These are phyloP conservation scores for Pseudococcus viburni DNA, from an alignment of 2,888 invertebrate species.

Conservation along the genomic window DNA sequence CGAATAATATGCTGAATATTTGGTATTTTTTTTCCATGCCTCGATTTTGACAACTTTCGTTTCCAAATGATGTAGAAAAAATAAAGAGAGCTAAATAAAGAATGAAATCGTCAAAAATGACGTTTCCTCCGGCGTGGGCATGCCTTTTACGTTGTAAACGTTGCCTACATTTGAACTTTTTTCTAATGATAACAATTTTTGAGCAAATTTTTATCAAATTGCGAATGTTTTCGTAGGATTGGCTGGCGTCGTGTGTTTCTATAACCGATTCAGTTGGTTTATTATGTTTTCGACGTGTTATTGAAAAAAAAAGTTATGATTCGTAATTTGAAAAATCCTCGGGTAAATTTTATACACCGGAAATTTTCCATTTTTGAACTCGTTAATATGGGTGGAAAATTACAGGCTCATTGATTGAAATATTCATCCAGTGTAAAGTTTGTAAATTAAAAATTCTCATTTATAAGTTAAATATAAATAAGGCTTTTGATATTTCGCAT, in stretches of 20 bases:
- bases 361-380: neutral
- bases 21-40: neutral
- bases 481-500: neutral
- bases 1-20: slow-evolving; percentile 24
- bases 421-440: neutral
- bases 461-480: neutral
- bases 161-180: neutral
- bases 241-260: no score
- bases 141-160: neutral
- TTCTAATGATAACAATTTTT: neutral
- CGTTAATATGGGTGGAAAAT: neutral
- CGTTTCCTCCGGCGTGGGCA: neutral
- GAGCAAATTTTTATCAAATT: no score
- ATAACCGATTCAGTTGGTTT: no score
- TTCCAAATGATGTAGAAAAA: neutral
- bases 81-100: neutral
- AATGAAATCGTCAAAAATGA: neutral
- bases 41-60: neutral
- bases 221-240: no score
- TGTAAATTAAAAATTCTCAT: neutral
- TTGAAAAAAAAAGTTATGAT: no score
- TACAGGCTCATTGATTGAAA: neutral
- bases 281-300: no score
- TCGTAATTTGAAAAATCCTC: no score
- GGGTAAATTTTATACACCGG: no score